phyloP scores from a whole-genome alignment of 2,888 invertebrate genomes.

The Smittia sp. region DNA sequence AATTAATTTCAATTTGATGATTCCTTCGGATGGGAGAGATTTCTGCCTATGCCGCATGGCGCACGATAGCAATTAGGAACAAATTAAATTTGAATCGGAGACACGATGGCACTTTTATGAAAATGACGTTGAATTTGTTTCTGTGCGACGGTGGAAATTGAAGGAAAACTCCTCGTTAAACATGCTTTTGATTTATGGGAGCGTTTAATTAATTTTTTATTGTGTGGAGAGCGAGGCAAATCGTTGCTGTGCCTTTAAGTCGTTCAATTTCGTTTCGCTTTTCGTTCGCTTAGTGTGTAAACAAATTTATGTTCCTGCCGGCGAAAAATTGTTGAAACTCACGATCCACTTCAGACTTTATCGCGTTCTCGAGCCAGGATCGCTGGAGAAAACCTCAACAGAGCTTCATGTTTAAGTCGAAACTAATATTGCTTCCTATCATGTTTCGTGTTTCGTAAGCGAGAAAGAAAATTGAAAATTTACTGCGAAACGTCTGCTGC shows the following conservation, averaged over 20 bases:
- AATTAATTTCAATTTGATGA: slow-evolving; percentile 27
- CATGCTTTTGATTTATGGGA: slow-evolving; percentile 24
- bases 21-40: not conserved
- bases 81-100: slow-evolving; percentile 27
- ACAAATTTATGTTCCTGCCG: not conserved
- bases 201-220: slow-evolving; percentile 31
- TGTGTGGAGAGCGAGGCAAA: not conserved
- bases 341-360: slow-evolving; percentile 24
- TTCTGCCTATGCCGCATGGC: slow-evolving; percentile 12
- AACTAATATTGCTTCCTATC: slow-evolving; percentile 8
- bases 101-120: slow-evolving; percentile 23
- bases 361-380: not conserved
- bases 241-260: slow-evolving; percentile 6
- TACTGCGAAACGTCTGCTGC: slow-evolving; percentile 18
- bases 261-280: not conserved
- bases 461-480: slow-evolving; percentile 15
- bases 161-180: not conserved
- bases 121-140: not conserved
- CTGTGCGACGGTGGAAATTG: not conserved
- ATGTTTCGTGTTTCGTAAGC: not conserved
- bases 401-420: slow-evolving; percentile 11
- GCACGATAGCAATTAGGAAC: slow-evolving; percentile 23
- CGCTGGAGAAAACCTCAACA: not conserved
- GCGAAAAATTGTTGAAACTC: slow-evolving; percentile 9
- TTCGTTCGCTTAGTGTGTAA: not conserved